phyloP scores from a whole-genome alignment of 2,797 vertebrate species.

The Scolopax rusticola region DNA sequence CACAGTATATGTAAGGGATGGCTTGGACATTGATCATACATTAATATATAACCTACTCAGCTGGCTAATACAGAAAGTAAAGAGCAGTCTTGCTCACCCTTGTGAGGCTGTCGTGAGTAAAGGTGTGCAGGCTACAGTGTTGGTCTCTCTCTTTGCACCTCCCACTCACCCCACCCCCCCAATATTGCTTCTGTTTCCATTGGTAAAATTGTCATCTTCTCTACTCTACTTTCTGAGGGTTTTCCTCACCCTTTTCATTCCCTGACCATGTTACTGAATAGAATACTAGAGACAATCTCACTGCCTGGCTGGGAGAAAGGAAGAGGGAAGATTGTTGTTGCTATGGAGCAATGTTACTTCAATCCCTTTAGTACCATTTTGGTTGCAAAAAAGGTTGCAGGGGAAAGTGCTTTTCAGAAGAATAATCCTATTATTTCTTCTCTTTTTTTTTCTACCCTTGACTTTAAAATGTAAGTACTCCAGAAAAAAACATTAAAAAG shows the following conservation, averaged over 20 bases:
- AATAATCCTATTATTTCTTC: background rate
- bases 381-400: background rate
- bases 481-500: background rate
- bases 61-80: background rate
- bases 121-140: background rate
- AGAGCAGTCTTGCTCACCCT: background rate
- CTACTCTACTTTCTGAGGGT: background rate
- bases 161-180: no score
- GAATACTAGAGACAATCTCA: background rate
- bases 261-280: background rate
- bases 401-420: background rate
- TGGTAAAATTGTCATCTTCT: background rate
- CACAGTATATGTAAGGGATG: background rate
- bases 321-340: background rate
- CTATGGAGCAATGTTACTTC: background rate
- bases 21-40: fast-evolving
- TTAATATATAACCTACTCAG: background rate
- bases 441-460: background rate
- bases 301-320: background rate
- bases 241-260: background rate
- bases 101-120: background rate
- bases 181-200: background rate
- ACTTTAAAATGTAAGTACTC: background rate
- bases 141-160: background rate
- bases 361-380: background rate